Evolutionary conservation across 2,888 invertebrate species (phyloP).

Genomic region (Drosophila limbata): DNA sequence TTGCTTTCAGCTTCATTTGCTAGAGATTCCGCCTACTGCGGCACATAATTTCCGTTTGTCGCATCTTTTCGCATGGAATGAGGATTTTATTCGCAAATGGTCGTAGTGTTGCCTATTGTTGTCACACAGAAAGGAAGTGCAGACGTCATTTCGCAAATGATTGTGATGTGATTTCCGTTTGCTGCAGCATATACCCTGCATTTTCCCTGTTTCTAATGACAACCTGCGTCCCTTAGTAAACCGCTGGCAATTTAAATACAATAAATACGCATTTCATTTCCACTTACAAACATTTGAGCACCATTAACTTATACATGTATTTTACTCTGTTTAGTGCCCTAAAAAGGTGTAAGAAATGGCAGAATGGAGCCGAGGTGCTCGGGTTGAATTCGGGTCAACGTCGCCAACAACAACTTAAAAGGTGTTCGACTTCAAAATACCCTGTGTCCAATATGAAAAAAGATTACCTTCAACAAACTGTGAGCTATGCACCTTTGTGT

Average conservation of each 20-base stretch:
- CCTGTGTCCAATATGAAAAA: not conserved
- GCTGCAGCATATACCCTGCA: constrained; percentile 58
- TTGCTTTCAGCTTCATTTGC: constrained; percentile 67
- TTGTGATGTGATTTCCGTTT: constrained; percentile 65
- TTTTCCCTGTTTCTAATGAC: constrained; percentile 39
- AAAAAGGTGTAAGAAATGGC: constrained; percentile 71
- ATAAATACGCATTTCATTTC: constrained; percentile 79
- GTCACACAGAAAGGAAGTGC: constrained; percentile 54
- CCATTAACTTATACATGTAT: constrained; percentile 74
- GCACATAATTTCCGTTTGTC: constrained; percentile 67
- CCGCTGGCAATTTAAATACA: constrained; percentile 73
- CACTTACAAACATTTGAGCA: constrained; percentile 77
- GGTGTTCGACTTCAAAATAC: constrained; percentile 34
- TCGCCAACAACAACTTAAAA: too few species aligned
- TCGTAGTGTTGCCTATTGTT: constrained; percentile 60
- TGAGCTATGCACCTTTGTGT: too few species aligned
- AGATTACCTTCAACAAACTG: too few species aligned
- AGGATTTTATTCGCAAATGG: constrained; percentile 58
- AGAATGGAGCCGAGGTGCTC: constrained; percentile 34
- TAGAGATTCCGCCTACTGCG: constrained; percentile 29
- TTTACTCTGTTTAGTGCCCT: constrained; percentile 50
- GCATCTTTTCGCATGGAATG: constrained; percentile 51
- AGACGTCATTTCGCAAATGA: constrained; percentile 69
- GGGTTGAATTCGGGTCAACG: constrained; percentile 59
- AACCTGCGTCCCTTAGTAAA: constrained; percentile 33